Percentiles rank a stretch among this genome's conserved stretches.
Evolutionary conservation across 2,797 vertebrate genomes (phyloP).

Genomic region (Catharus ustulatus): DNA sequence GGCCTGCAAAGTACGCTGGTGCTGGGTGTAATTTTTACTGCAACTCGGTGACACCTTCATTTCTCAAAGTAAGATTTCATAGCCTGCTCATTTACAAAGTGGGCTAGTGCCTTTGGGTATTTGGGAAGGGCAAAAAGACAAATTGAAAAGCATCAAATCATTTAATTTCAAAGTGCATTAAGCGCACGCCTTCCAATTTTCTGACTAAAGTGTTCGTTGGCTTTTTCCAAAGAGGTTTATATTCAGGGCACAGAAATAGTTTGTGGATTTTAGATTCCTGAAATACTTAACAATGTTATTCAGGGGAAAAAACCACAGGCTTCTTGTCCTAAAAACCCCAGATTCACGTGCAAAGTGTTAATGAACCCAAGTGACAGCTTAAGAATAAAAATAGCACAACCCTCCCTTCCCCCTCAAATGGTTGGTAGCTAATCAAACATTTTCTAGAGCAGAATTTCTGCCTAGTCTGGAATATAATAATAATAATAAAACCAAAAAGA

Average conservation of each 20-base stretch:
- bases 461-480: not conserved
- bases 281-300: slow-evolving; percentile 55
- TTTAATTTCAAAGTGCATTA: slow-evolving; percentile 63
- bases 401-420: not conserved
- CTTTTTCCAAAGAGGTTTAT: slow-evolving; percentile 67
- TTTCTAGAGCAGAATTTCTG: not conserved
- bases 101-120: slow-evolving; percentile 71
- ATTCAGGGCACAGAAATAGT: slow-evolving; percentile 63
- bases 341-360: slow-evolving; percentile 31
- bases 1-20: not conserved
- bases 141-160: slow-evolving; percentile 64
- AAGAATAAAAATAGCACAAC: slow-evolving; percentile 33
- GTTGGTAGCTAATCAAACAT: not conserved
- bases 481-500: not conserved
- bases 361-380: slow-evolving; percentile 29
- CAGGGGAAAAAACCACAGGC: not conserved
- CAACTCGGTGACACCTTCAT: slow-evolving; percentile 37
- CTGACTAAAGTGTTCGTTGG: slow-evolving; percentile 25
- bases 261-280: slow-evolving; percentile 61
- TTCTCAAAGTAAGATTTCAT: slow-evolving; percentile 65
- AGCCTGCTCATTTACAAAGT: slow-evolving; percentile 64
- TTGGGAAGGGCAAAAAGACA: slow-evolving; percentile 69
- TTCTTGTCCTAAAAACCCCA: slow-evolving; percentile 47
- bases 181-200: slow-evolving; percentile 44
- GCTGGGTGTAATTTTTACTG: slow-evolving; percentile 4